phyloP scores from a whole-genome alignment of 92 coral and sea anemone genomes.

The Umimayanthus kanabou region DNA sequence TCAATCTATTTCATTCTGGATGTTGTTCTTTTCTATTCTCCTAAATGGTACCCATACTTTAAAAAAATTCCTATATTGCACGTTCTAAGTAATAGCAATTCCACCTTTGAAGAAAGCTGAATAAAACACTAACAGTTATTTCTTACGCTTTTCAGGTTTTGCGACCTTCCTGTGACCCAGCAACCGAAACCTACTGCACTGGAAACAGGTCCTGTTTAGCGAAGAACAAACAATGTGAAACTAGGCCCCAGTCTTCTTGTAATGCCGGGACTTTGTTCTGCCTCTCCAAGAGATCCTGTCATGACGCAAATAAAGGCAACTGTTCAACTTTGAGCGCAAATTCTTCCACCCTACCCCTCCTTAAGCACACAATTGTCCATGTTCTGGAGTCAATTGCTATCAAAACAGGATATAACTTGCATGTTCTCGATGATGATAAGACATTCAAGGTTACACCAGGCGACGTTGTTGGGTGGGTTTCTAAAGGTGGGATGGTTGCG shows the following conservation, averaged over 20 bases:
- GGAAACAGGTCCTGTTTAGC: conserved; percentile 53
- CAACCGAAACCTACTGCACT: conserved; percentile 50
- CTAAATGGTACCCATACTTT: too few species aligned
- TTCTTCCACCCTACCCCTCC: conserved; percentile 36
- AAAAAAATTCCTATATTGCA: too few species aligned
- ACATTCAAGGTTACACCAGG: conserved; percentile 64
- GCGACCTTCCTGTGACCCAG: conserved; percentile 45
- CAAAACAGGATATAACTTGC: conserved; percentile 69
- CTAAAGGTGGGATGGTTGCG: conserved; percentile 62
- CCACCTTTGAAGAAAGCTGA: not conserved
- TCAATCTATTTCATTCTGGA: too few species aligned
- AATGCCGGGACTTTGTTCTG: conserved; percentile 54
- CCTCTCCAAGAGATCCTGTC: conserved; percentile 58
- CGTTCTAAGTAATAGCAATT: too few species aligned
- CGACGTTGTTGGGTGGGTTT: conserved; percentile 80
- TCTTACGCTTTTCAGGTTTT: conserved; percentile 22
- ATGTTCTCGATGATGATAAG: conserved; percentile 58
- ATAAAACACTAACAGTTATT: not conserved
- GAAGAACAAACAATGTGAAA: conserved; percentile 19
- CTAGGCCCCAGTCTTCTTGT: conserved; percentile 40
- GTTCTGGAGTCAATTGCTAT: conserved; percentile 51
- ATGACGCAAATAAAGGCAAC: conserved; percentile 30
- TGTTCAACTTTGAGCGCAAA: conserved; percentile 40
- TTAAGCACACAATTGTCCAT: conserved; percentile 41
- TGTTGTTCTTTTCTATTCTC: too few species aligned